phyloP scores from a whole-genome alignment of 2,888 invertebrate genomes.

The Erynnis tages region DNA sequence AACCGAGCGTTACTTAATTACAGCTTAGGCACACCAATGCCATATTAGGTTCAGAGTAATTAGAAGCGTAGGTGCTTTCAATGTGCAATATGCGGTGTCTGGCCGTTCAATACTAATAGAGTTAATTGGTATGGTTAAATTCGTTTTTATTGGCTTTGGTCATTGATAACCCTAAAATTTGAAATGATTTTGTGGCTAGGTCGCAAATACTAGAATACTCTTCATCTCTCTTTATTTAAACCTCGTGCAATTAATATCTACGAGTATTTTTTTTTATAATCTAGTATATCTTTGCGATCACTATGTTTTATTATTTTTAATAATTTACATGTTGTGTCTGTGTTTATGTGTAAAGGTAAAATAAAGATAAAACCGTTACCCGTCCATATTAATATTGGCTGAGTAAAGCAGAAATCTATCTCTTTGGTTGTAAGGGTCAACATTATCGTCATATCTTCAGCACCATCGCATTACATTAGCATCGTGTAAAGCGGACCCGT shows the following conservation, averaged over 20 bases:
- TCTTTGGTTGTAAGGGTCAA: background rate
- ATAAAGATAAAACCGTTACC: no score
- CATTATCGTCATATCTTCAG: constrained; percentile 13
- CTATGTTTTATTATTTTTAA: no score
- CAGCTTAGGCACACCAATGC: background rate
- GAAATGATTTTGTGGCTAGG: background rate
- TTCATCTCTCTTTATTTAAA: no score
- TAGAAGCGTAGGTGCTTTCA: background rate
- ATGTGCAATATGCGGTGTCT: background rate
- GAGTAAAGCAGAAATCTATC: constrained; percentile 28
- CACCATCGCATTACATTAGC: constrained; percentile 13
- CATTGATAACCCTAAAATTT: background rate
- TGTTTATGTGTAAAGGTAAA: no score
- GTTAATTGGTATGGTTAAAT: background rate
- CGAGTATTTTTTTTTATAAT: no score
- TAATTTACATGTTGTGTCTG: no score
- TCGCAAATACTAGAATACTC: no score
- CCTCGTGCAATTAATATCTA: no score
- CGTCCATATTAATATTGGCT: background rate
- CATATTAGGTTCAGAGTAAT: constrained; percentile 5
- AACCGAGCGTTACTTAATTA: constrained; percentile 11
- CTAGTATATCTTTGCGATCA: no score
- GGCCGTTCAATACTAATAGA: background rate
- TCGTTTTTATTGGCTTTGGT: background rate
- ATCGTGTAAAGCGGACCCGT: no score